Evolutionary conservation across 1,140 invertebrate species (phyloP).

Genomic region (Cepaea nemoralis): DNA sequence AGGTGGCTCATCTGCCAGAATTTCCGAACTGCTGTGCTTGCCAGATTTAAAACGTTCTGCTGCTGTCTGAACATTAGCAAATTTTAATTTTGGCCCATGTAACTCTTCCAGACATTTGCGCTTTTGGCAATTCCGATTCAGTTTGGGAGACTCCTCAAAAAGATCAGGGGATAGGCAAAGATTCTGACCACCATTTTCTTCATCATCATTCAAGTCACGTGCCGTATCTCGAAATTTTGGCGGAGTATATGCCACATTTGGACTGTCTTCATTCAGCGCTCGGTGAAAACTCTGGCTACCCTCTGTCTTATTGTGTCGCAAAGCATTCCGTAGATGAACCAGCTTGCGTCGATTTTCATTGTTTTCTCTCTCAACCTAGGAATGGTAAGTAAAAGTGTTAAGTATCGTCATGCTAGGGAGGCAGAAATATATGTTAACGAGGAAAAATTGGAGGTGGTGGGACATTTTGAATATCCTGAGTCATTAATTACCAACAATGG

Average conservation of each 20-base stretch:
- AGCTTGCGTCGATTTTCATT: conserved; percentile 48
- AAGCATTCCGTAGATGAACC: conserved; percentile 41
- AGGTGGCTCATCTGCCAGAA: conserved; percentile 33
- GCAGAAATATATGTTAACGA: too few species aligned
- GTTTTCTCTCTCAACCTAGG: conserved; percentile 49
- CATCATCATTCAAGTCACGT: neutral
- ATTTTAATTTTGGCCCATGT: conserved; percentile 40
- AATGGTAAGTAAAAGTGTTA: neutral
- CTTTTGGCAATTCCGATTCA: conserved; percentile 26
- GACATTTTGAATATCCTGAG: too few species aligned
- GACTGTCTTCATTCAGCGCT: conserved; percentile 51
- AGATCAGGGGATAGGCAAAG: conserved; percentile 39
- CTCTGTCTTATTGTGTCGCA: conserved; percentile 43
- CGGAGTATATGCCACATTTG: conserved; percentile 29
- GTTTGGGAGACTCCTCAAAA: conserved; percentile 38
- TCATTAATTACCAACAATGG: too few species aligned
- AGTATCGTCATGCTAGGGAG: too few species aligned
- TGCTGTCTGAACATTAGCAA: conserved; percentile 49
- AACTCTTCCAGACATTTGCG: conserved; percentile 36
- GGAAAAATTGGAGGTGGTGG: too few species aligned
- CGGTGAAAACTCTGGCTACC: conserved; percentile 51
- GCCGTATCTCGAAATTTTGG: neutral
- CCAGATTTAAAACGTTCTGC: conserved; percentile 38
- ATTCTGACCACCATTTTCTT: neutral
- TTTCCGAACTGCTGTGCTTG: conserved; percentile 46